Evolutionary conservation across 2,888 invertebrate species (phyloP).

Genomic region (Chelonus formosanus): DNA sequence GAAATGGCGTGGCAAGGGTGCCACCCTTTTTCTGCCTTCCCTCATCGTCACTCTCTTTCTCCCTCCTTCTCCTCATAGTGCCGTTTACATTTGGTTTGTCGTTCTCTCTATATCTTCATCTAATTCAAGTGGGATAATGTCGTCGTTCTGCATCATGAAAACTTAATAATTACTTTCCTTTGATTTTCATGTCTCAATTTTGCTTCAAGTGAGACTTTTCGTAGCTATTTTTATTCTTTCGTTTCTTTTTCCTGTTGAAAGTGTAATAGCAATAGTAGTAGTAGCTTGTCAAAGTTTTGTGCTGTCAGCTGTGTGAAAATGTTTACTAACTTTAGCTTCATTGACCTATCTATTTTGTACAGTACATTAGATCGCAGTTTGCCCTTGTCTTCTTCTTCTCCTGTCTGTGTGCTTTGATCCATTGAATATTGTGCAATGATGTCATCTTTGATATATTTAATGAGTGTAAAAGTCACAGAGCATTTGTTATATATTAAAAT

Average conservation of each 20-base stretch:
- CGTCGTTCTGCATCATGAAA: slow-evolving; percentile 12
- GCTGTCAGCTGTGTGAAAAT: slow-evolving; percentile 49
- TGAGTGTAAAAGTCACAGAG: slow-evolving; percentile 34
- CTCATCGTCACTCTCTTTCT: slow-evolving; percentile 6
- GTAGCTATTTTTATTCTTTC: slow-evolving; percentile 1
- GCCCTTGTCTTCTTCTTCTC: slow-evolving; percentile 35
- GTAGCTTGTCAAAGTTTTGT: no score
- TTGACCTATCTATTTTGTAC: slow-evolving; percentile 59
- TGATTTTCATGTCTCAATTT: background rate
- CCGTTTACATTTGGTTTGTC: slow-evolving; percentile 18
- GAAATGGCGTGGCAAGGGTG: slow-evolving; percentile 46
- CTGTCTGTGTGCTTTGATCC: slow-evolving; percentile 42
- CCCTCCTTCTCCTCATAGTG: slow-evolving; percentile 17
- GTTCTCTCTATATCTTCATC: slow-evolving; percentile 1
- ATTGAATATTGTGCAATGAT: slow-evolving; percentile 58
- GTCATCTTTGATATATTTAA: slow-evolving; percentile 40
- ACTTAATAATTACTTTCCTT: slow-evolving; percentile 10
- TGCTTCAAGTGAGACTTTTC: background rate
- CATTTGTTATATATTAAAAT: slow-evolving; percentile 4
- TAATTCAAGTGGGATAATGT: slow-evolving; percentile 8
- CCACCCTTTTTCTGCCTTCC: slow-evolving; percentile 41
- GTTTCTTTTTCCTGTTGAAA: background rate
- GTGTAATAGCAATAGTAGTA: no score
- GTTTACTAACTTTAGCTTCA: slow-evolving; percentile 56
- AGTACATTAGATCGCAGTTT: slow-evolving; percentile 58